These are phyloP conservation scores for Sciurus carolinensis DNA, from an alignment of 2,797 vertebrate species.

Conservation along the genomic window DNA sequence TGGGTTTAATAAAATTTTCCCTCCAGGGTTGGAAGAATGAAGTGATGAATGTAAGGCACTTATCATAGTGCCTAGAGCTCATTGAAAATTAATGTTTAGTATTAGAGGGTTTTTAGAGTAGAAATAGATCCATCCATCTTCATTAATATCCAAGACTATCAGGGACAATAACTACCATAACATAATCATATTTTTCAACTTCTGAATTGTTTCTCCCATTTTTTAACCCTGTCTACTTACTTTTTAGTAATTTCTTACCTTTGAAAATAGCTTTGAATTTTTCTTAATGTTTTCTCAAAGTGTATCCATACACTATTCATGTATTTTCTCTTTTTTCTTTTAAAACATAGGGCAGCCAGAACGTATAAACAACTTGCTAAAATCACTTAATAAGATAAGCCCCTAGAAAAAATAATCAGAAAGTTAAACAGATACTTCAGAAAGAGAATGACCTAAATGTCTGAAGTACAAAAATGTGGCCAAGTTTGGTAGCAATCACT, in stretches of 20 bases:
- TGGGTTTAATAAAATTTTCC: neutral
- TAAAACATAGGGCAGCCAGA: neutral
- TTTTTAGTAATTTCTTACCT: neutral
- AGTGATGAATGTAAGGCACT: neutral
- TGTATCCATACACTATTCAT: neutral
- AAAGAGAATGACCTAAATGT: neutral
- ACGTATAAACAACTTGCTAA: neutral
- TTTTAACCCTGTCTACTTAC: neutral
- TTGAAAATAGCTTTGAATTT: conserved; percentile 5
- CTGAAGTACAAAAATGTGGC: neutral
- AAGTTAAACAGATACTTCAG: neutral
- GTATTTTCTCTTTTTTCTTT: neutral
- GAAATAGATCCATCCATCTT: neutral
- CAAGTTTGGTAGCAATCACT: neutral
- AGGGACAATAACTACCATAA: neutral
- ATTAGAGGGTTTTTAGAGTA: neutral
- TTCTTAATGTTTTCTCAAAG: conserved; percentile 26
- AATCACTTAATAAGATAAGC: neutral
- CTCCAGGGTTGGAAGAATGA: neutral
- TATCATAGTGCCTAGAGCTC: neutral
- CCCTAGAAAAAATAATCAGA: neutral
- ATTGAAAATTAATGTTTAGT: conserved; percentile 31
- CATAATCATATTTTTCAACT: conserved; percentile 10
- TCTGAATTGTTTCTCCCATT: neutral
- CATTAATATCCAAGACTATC: neutral